Evolutionary conservation across 2,888 invertebrate genomes (phyloP), one percentile per base, ranked within the genome.

Genomic region (Thymelicus acteon): DNA sequence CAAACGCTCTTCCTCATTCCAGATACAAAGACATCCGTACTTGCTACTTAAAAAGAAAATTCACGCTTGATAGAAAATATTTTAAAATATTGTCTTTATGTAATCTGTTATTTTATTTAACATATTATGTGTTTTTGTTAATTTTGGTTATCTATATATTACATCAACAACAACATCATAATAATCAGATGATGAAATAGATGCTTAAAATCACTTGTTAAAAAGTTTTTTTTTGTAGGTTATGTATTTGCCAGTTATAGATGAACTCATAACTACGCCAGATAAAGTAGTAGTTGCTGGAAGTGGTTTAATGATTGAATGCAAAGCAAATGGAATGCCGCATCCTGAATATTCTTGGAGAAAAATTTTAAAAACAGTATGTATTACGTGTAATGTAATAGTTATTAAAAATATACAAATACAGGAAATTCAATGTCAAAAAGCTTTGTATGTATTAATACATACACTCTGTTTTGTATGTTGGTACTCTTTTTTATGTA

Each of bases 261-360:
- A 74, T 62, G 78, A 84, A 10, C 54, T 92, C 1, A 75, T 68
- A 61, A 82, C 87, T 1, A 80, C 72, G 57, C 87, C 89, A 48
- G 78, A 79, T 13, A 73, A 75, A 6, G 80, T 73, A 4, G 81
- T 88, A 0, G 66, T 80, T 6, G 78, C 77, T 49, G 88, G 86
- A 0, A 80, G 80, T 24, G 60, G 77, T 24, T 73, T 92, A 37
- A 75, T 80, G 0, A 79, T 92, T 66, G 85, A 88, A 68, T 93
- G 93, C 73, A 68, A 77, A 47, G 89, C 88, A 1, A 80, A 85
- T 44, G 91, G 90, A 0, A 76, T 74, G 10, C 92, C 92, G 8
- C 78, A 82, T 39, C 90, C 91, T 2, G 77, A 81, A 72, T 88
- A 86, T 62, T 67, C 60, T 15, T 93, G 89, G 88, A 85, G 73